These are phyloP conservation scores for Hipparchia sbordonii DNA, from an alignment of 2,888 invertebrate genomes.

Conservation along the genomic window DNA sequence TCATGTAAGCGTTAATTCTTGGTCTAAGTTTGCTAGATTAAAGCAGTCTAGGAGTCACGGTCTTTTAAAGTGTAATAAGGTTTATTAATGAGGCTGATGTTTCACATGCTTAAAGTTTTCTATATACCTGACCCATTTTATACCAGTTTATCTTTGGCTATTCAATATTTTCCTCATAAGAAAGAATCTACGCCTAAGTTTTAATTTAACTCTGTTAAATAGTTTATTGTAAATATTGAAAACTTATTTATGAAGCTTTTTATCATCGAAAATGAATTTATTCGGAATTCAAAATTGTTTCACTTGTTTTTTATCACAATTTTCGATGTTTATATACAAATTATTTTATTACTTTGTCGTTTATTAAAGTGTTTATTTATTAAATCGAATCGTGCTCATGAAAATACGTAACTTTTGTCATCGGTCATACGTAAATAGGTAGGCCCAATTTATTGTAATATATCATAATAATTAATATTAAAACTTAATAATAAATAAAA, in stretches of 20 bases:
- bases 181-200: conserved; percentile 71
- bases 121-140: not conserved
- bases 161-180: conserved; percentile 25
- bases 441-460: conserved; percentile 81
- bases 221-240: conserved; percentile 71
- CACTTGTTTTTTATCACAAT: conserved; percentile 63
- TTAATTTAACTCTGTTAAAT: conserved; percentile 57
- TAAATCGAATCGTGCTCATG: conserved; percentile 70
- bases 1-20: not conserved
- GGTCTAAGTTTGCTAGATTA: not conserved
- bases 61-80: conserved; percentile 1
- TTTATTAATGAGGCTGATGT: not conserved
- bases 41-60: conserved; percentile 7
- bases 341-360: conserved; percentile 51
- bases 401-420: conserved; percentile 74
- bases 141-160: conserved; percentile 10
- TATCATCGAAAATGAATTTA: conserved; percentile 35
- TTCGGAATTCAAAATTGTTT: conserved; percentile 54
- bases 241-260: conserved; percentile 53
- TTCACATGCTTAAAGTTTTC: not conserved
- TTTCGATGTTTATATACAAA: conserved; percentile 52
- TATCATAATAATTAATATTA: conserved; percentile 74
- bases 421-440: conserved; percentile 81
- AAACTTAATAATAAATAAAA: conserved; percentile 64
- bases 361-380: conserved; percentile 64